Evolutionary conservation across 2,797 vertebrate genomes (phyloP).

Genomic region (Arremon brunneinucha): DNA sequence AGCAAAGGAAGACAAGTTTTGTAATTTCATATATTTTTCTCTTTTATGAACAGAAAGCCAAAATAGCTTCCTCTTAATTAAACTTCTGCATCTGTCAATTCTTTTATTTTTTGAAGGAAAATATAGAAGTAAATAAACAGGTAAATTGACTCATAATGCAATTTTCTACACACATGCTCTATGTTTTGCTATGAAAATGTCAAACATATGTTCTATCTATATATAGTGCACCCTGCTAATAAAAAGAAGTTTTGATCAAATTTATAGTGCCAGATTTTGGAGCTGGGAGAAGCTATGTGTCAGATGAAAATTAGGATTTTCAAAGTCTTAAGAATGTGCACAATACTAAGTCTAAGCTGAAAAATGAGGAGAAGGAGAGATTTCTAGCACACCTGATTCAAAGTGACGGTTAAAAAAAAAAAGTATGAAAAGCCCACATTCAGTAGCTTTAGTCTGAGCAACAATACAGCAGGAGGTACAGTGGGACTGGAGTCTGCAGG

Average conservation of each 20-base stretch:
- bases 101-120: neutral
- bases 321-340: neutral
- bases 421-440: neutral
- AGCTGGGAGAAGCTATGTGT: neutral
- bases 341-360: neutral
- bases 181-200: conserved; percentile 30
- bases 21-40: neutral
- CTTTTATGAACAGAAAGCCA: neutral
- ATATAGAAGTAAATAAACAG: conserved; percentile 16
- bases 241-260: neutral
- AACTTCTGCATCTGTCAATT: neutral
- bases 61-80: conserved; percentile 14
- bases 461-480: neutral
- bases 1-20: neutral
- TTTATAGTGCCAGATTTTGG: neutral
- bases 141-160: neutral
- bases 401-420: neutral
- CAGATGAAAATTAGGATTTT: neutral
- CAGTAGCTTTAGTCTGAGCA: neutral
- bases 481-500: neutral
- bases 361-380: neutral
- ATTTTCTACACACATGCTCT: conserved; percentile 2
- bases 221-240: neutral
- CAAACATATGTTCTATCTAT: neutral
- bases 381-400: neutral